A percentile compares a stretch with the other conserved stretches of the same genome.
These are phyloP conservation scores for Eulemur macaco DNA, from an alignment of 2,113 vertebrate species.

Conservation along the genomic window DNA sequence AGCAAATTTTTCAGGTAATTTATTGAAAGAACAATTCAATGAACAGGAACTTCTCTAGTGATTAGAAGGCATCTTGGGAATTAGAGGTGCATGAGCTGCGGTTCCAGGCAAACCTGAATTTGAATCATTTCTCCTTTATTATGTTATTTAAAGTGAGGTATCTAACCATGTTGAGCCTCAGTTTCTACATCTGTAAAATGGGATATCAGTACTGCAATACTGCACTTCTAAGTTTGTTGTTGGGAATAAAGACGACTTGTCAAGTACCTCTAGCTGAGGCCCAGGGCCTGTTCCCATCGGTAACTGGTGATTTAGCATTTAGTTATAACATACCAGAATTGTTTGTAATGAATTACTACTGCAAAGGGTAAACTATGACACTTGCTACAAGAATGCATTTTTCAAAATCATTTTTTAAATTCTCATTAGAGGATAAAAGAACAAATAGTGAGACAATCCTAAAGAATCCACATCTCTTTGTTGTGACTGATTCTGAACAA, in stretches of 20 bases:
- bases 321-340: neutral
- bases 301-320: neutral
- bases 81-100: neutral
- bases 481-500: neutral
- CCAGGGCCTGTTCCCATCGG: neutral
- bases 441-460: neutral
- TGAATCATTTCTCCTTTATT: neutral
- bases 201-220: accelerated
- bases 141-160: neutral
- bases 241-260: neutral
- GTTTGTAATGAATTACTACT: neutral
- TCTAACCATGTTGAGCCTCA: neutral
- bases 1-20: neutral
- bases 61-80: neutral
- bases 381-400: neutral
- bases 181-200: neutral
- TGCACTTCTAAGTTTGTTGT: neutral
- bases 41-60: neutral
- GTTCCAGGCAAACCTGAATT: neutral
- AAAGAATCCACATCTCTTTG: neutral
- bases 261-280: neutral
- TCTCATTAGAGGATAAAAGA: conserved; percentile 31
- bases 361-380: neutral
- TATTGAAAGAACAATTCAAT: neutral
- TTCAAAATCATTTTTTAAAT: neutral